These are phyloP conservation scores for Tanaodytes sp. DNA, from an alignment of 2,888 invertebrate species.

Conservation along the genomic window DNA sequence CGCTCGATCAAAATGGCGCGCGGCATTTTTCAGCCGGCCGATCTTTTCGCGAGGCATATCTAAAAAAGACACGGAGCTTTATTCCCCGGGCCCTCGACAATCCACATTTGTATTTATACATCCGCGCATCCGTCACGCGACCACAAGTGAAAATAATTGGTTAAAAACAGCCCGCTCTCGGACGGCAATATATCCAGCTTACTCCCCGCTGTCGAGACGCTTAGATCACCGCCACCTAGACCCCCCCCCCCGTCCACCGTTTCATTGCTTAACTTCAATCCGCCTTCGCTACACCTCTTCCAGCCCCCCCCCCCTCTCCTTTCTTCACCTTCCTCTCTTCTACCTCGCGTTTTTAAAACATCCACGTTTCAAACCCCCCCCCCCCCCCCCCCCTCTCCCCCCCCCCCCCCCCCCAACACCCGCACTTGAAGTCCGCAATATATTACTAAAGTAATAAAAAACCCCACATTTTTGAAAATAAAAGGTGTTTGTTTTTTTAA, in stretches of 20 bases:
- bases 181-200: conserved; percentile 72
- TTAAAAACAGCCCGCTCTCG: conserved; percentile 71
- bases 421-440: no score
- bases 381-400: no score
- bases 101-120: conserved; percentile 46
- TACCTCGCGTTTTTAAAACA: no score
- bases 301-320: no score
- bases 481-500: no score
- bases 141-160: conserved; percentile 73
- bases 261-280: background rate
- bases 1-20: background rate
- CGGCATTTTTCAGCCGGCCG: conserved; percentile 12
- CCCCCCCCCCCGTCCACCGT: conserved; percentile 54
- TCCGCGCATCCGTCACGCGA: conserved; percentile 76
- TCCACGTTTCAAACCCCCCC: no score
- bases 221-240: conserved; percentile 70
- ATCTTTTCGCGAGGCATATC: conserved; percentile 8
- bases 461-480: no score
- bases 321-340: no score
- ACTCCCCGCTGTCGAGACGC: conserved; percentile 72
- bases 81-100: conserved; percentile 40
- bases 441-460: no score
- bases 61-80: conserved; percentile 22
- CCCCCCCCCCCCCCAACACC: no score
- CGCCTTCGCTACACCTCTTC: no score